phyloP scores from a whole-genome alignment of 2,888 invertebrate species.

The Drosophila rellima region DNA sequence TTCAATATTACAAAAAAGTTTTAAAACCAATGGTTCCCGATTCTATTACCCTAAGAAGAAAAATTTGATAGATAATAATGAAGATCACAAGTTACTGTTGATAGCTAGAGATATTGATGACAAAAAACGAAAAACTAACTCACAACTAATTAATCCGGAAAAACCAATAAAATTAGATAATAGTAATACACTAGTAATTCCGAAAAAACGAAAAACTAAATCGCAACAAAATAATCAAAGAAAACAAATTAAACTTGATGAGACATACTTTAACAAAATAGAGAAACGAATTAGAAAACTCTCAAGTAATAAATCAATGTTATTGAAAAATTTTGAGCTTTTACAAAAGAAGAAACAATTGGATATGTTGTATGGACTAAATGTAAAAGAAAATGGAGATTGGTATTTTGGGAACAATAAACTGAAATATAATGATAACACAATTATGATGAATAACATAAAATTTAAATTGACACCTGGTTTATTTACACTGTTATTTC shows the following conservation, averaged over 20 bases:
- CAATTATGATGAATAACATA: too few species aligned
- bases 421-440: too few species aligned
- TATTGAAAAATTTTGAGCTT: slow-evolving; percentile 10
- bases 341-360: slow-evolving; percentile 10
- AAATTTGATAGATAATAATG: neutral
- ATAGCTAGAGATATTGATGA: neutral
- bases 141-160: neutral
- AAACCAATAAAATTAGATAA: neutral
- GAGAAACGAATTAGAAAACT: neutral
- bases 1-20: slow-evolving; percentile 5
- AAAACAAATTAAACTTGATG: neutral
- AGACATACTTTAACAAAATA: too few species aligned
- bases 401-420: too few species aligned
- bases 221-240: neutral
- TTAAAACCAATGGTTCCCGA: slow-evolving; percentile 8
- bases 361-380: slow-evolving; percentile 22
- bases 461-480: neutral
- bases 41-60: slow-evolving; percentile 2
- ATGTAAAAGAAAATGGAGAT: neutral
- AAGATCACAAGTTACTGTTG: neutral
- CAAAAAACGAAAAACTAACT: slow-evolving; percentile 6
- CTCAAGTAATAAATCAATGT: neutral
- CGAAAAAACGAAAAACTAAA: neutral
- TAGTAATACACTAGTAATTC: neutral
- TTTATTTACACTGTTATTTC: slow-evolving; percentile 6